Base-by-base conservation (phyloP, 2,888 invertebrate species). In the Metopia argyrocephala region DNA sequence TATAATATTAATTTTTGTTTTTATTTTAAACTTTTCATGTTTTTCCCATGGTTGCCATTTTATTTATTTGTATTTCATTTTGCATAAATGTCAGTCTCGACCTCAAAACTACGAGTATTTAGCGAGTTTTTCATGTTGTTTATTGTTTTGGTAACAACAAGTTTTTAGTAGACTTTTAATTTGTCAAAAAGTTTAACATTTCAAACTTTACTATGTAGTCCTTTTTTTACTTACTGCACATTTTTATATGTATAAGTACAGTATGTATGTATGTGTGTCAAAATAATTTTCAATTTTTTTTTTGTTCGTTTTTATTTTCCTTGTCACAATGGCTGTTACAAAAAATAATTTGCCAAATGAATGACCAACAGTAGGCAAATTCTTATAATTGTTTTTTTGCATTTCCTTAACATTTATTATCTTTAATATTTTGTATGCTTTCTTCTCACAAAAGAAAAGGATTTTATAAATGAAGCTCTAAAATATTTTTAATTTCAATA, bases 121-220 rank as follows among this genome's bases (percentile, higher is more conserved):
- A 61, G 74, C 45, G 59, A 45, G 74, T 48, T 66, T 74, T 66
- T 56, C 46, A 25, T 25, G 50, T 56, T 45, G 64, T 66, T 74
- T 74, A 75, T 75, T 76, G 62, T 76, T 62, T 69, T 76, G 69
- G 23, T 52, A 68, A 75, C 59, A 62, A 75, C 69, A 69, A 74
- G 20, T 61, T 68, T 69, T 54, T 62, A 76, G 69, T 54, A 69
- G 62, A 76, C 76, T 76, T 76, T 76, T 76, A 76, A 76, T 69
- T 76, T 76, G 76, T 76, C 76, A 76, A 76, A 64, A 69, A 69
- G 64, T 69, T 69, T 48, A 69, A 64, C 69, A 76, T 62, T 69
- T 54, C 62, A 62, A 62, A 69, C 68, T 68, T 61, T 25, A 54
- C 45, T 9, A 54, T 65, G 56, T 54, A 48, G 56, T 38, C n/a